Conservation (phyloP, 2,797 vertebrate genomes). For the Typhlichthys eigenmanni region DNA sequence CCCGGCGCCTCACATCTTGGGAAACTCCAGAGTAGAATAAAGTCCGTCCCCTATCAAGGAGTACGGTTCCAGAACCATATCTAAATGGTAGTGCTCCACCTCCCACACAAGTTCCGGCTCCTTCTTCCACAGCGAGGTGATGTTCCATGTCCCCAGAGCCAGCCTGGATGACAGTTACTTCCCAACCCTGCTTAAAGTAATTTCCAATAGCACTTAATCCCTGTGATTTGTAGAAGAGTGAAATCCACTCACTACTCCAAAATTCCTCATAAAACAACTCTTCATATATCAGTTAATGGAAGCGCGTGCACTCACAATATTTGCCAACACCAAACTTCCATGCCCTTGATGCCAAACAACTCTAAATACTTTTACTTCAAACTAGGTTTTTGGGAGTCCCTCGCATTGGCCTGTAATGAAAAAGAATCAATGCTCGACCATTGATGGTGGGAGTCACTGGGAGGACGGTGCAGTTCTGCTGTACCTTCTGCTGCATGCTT, state of each 20-base stretch:
- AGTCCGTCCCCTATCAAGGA: too few species aligned
- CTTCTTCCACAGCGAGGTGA: too few species aligned
- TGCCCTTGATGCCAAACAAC: too few species aligned
- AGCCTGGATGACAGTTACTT: too few species aligned
- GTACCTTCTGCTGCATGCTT: constrained; percentile 28
- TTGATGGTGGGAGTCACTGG: constrained; percentile 57
- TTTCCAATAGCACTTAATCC: constrained; percentile 3
- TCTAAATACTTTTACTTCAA: not conserved
- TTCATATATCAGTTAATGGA: constrained; percentile 23
- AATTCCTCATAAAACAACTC: constrained; percentile 19
- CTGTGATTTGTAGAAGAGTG: constrained; percentile 11
- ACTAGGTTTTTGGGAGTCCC: constrained; percentile 39
- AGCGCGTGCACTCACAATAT: constrained; percentile 15
- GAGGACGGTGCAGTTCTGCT: constrained; percentile 22
- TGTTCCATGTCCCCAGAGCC: too few species aligned
- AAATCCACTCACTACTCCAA: constrained; percentile 15
- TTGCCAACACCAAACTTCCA: constrained; percentile 10
- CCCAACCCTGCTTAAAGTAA: too few species aligned
- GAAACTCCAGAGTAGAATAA: too few species aligned
- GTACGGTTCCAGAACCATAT: too few species aligned
- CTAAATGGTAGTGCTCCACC: too few species aligned
- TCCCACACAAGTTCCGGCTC: too few species aligned
- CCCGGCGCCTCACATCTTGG: too few species aligned
- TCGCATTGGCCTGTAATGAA: constrained; percentile 55
- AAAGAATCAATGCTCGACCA: constrained; percentile 60